These are phyloP conservation scores for Pteropus rufus DNA, from an alignment of 2,797 vertebrate species.

Conservation along the genomic window DNA sequence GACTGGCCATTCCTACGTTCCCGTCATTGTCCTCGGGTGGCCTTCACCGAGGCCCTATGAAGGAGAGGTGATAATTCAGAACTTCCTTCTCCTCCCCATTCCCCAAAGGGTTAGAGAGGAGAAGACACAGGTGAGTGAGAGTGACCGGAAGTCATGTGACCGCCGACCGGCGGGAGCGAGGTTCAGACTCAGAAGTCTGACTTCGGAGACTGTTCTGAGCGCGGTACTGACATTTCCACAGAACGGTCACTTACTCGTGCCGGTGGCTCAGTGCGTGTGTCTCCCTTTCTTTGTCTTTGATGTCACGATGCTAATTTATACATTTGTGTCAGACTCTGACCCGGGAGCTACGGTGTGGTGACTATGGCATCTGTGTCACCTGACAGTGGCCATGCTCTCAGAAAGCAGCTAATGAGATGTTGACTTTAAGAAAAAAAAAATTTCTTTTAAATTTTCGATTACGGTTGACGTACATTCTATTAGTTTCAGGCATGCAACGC, in stretches of 20 bases:
- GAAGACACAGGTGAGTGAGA: not conserved
- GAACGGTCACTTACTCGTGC: not conserved
- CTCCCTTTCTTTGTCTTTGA: not conserved
- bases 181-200: too few relatives aligned
- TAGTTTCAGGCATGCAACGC: too few relatives aligned
- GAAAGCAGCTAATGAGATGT: not conserved
- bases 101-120: accelerated
- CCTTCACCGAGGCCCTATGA: not conserved
- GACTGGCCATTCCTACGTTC: not conserved
- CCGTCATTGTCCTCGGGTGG: not conserved
- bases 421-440: not conserved
- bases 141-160: not conserved
- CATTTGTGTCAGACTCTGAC: not conserved
- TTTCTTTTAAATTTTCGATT: not conserved
- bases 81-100: not conserved
- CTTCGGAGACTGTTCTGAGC: not conserved
- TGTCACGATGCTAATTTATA: not conserved
- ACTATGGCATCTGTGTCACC: not conserved
- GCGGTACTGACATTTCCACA: not conserved
- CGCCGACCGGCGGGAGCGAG: not conserved
- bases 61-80: not conserved
- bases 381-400: not conserved
- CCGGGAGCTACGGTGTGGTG: not conserved
- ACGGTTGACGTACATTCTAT: too few relatives aligned
- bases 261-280: not conserved